Evolutionary conservation across 2,888 invertebrate genomes (phyloP), one percentile per base, ranked within the genome.

Genomic region (Pristionchus maxplancki): DNA sequence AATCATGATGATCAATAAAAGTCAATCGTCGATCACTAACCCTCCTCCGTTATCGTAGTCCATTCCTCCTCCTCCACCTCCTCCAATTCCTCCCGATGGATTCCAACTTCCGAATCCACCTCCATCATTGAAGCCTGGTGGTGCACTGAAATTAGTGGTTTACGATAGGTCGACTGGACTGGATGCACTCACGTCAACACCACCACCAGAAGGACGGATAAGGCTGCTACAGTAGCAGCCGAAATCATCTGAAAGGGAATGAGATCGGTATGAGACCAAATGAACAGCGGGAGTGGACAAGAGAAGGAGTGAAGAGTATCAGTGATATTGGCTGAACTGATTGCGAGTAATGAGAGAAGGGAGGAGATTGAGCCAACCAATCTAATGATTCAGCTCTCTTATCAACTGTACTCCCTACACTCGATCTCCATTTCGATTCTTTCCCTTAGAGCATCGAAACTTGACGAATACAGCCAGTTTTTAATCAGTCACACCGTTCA

Each of bases 41-140:
- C 82, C 82, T 24, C 82, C 82, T 17, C n/a, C 24, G 20, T 83
- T 83, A 83, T 83, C 82, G 82, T 83, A 85, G 44, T 85, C 85
- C 64, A 85, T 53, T 85, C 85, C 85, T 82, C 82, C 82, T 34
- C 64, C 64, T 44, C 58, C 85, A n/a, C 85, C 85, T 64, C 85
- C 85, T 64, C 85, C 64, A 17, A 34, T 53, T 50, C 82, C 82
- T 82, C 53, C 82, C 8, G 50, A 34, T 20, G 85, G 85, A n/a
- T 85, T 20, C 85, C 85, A 85, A 4, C 31, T 44, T 4, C 85
- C 85, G 64, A 85, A 85, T 44, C 53, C 82, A 53, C 82, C 82
- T 13, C 82, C 82, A 53, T 83, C 82, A 53, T 83, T 83, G 53
- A 83, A 83, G 17, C 82, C 82, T 34, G 82, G 82, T 34, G 82